A percentile compares a stretch with the other conserved stretches of the same genome.
Conservation (phyloP, 2,113 vertebrate genomes). For the Mobula birostris region DNA sequence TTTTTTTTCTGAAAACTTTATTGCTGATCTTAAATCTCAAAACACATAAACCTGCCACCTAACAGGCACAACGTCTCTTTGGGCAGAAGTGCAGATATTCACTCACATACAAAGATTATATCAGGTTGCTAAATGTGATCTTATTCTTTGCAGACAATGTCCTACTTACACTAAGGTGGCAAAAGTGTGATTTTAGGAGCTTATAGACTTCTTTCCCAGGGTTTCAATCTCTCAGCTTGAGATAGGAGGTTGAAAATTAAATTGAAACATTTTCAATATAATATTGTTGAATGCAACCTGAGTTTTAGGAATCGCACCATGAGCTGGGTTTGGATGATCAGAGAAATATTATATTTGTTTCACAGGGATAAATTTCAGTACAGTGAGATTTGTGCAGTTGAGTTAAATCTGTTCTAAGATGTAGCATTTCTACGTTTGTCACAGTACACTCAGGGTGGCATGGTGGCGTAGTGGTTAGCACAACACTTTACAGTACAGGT, state of each 20-base stretch:
- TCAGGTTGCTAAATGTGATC: not conserved
- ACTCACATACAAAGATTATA: not conserved
- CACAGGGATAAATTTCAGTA: not conserved
- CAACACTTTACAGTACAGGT: no score
- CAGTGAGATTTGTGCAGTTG: not conserved
- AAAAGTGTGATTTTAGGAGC: not conserved
- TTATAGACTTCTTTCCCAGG: not conserved
- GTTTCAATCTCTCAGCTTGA: not conserved
- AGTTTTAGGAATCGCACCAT: not conserved
- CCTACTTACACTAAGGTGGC: no score
- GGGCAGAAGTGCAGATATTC: not conserved
- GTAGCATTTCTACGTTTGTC: not conserved
- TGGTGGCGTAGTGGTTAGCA: no score
- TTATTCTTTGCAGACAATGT: not conserved
- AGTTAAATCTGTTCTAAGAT: not conserved
- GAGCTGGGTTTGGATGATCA: not conserved
- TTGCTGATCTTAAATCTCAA: constrained; percentile 26
- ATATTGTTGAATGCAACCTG: not conserved
- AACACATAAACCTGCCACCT: constrained; percentile 18
- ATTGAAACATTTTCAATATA: not conserved
- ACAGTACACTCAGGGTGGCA: not conserved
- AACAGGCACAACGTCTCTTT: not conserved
- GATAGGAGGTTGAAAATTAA: not conserved
- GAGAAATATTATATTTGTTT: not conserved
- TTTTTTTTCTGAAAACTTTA: not conserved